Evolutionary conservation across 1,140 invertebrate species (phyloP).

Genomic region (Calosoma granatense): DNA sequence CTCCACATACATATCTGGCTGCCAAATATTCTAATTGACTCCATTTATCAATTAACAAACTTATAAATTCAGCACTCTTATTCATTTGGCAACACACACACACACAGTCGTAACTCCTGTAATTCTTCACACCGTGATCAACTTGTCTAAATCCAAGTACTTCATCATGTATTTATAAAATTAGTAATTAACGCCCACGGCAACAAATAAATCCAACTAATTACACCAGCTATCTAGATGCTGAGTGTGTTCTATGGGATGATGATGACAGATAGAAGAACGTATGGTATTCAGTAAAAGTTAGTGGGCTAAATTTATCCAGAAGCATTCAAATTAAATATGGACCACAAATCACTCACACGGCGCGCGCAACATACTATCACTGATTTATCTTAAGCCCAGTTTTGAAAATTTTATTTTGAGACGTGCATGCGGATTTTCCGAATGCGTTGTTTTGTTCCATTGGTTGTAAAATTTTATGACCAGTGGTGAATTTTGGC

Average conservation of each 20-base stretch:
- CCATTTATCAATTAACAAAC: too few species aligned
- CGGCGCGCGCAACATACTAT: neutral
- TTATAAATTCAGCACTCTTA: too few species aligned
- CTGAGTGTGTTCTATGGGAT: too few species aligned
- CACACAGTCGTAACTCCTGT: too few species aligned
- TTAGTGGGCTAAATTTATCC: neutral
- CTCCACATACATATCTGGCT: too few species aligned
- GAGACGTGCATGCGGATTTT: neutral
- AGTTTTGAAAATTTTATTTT: conserved; percentile 3
- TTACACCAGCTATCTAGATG: neutral
- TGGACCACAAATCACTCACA: conserved; percentile 3
- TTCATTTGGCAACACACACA: too few species aligned
- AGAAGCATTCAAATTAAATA: conserved; percentile 3
- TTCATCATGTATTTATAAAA: too few species aligned
- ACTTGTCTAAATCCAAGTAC: too few species aligned
- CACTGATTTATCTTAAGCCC: neutral
- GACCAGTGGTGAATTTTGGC: neutral
- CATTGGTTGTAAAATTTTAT: conserved; percentile 2
- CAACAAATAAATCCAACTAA: conserved; percentile 5
- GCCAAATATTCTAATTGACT: too few species aligned
- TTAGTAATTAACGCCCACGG: too few species aligned
- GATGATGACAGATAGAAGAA: conserved; percentile 5
- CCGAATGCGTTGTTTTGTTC: neutral
- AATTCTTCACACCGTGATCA: too few species aligned
- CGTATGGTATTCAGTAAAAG: neutral